Evolutionary conservation across 2,113 vertebrate species (phyloP).

Genomic region (Anseranas semipalmata): DNA sequence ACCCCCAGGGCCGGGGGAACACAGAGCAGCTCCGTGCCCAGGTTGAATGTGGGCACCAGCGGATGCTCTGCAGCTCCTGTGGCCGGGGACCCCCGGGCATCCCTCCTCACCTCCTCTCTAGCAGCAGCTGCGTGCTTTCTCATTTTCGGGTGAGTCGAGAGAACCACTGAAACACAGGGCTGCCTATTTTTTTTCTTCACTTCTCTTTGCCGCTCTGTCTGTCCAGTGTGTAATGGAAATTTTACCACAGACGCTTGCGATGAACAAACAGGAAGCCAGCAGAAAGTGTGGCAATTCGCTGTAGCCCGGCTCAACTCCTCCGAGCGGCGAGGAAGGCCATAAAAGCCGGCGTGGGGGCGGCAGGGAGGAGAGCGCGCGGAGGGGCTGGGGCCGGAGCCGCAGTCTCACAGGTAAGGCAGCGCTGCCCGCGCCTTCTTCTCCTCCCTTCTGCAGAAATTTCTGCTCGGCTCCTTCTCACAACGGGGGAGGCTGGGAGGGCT

Average conservation of each 20-base stretch:
- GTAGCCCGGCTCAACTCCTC: not conserved
- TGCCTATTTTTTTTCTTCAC: not conserved
- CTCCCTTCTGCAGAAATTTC: not conserved
- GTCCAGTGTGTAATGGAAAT: constrained; percentile 88
- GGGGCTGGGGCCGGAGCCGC: not conserved
- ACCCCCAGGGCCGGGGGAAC: no score
- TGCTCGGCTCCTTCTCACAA: not conserved
- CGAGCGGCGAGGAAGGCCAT: constrained; percentile 1
- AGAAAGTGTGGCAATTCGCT: constrained; percentile 46
- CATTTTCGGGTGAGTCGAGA: not conserved
- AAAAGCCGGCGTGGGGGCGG: constrained; percentile 22
- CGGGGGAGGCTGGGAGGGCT: accelerated
- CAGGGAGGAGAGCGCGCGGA: not conserved
- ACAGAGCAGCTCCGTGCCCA: not conserved
- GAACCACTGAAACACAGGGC: not conserved
- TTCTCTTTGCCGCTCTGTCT: not conserved
- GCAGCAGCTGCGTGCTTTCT: not conserved
- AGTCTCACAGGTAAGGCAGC: constrained; percentile 12
- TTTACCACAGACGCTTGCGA: constrained; percentile 74
- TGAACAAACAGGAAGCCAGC: constrained; percentile 89
- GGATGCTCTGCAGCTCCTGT: not conserved
- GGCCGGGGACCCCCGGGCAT: not conserved
- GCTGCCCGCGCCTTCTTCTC: not conserved
- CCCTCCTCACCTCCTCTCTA: not conserved
- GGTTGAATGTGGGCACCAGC: accelerated